Evolutionary conservation across 2,797 vertebrate species (phyloP).

Genomic region (Manis pentadactyla): DNA sequence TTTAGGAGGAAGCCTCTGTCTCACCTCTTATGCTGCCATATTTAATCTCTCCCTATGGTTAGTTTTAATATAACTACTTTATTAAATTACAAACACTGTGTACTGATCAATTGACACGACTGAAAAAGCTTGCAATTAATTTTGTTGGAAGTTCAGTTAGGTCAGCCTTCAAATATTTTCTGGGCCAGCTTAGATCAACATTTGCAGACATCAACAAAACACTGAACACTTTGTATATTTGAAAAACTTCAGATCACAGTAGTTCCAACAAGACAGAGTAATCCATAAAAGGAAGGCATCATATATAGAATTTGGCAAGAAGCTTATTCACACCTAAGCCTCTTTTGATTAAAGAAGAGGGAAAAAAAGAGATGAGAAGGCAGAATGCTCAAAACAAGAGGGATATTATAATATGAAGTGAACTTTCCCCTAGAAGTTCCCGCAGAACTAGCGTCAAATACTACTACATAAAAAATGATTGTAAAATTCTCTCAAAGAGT

Average conservation of each 20-base stretch:
- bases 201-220: not conserved
- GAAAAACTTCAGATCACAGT: constrained; percentile 18
- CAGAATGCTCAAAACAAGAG: constrained; percentile 11
- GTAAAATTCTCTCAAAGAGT: constrained; percentile 36
- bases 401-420: not conserved
- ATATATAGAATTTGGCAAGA: constrained; percentile 19
- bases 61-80: not conserved
- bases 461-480: not conserved
- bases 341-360: not conserved
- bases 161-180: not conserved
- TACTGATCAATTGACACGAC: not conserved
- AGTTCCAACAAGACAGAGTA: not conserved
- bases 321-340: not conserved
- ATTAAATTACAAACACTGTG: not conserved
- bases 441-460: constrained; percentile 3
- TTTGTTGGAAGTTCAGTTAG: not conserved
- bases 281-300: constrained; percentile 9
- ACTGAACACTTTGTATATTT: not conserved
- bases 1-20: too few relatives aligned
- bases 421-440: not conserved
- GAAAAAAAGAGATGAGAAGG: not conserved
- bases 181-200: constrained; percentile 32
- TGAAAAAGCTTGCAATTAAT: constrained; percentile 31
- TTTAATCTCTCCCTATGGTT: not conserved
- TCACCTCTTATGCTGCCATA: too few relatives aligned